Evolutionary conservation across 2,797 vertebrate genomes (phyloP).

Genomic region (Siniperca undulata): DNA sequence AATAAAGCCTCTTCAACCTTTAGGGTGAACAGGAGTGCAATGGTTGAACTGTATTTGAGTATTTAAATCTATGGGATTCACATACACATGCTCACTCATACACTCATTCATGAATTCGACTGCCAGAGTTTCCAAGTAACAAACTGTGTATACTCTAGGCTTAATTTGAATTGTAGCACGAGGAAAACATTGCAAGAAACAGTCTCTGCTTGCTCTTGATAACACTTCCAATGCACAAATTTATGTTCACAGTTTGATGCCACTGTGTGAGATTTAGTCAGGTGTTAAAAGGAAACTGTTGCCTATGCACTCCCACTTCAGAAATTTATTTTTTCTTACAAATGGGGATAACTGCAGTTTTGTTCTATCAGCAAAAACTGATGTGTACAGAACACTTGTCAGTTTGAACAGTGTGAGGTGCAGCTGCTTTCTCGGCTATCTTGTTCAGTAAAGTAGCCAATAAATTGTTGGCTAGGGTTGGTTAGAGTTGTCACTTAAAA

Average conservation of each 20-base stretch:
- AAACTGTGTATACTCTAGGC: background rate
- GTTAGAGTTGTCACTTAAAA: slow-evolving; percentile 25
- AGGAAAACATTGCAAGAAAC: slow-evolving; percentile 17
- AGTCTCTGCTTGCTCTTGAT: background rate
- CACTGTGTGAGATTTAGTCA: slow-evolving; percentile 12
- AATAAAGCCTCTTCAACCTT: background rate
- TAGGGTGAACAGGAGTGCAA: background rate
- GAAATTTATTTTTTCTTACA: background rate
- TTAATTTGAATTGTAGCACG: slow-evolving; percentile 4
- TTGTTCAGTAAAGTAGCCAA: slow-evolving; percentile 7
- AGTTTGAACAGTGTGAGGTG: slow-evolving; percentile 2
- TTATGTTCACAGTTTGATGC: slow-evolving; percentile 20
- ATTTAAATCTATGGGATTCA: background rate
- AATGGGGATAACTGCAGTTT: slow-evolving; percentile 12
- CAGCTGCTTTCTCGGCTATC: slow-evolving; percentile 18
- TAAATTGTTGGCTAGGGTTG: background rate
- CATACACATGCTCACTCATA: background rate
- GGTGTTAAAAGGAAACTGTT: background rate
- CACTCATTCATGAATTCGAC: slow-evolving; percentile 12
- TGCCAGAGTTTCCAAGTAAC: background rate
- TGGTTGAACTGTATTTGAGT: slow-evolving; percentile 1
- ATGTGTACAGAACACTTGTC: slow-evolving; percentile 3
- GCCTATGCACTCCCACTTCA: background rate
- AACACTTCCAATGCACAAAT: background rate
- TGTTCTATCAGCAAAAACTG: background rate